phyloP scores from a whole-genome alignment of 2,797 vertebrate genomes.

The Thunnus albacares region DNA sequence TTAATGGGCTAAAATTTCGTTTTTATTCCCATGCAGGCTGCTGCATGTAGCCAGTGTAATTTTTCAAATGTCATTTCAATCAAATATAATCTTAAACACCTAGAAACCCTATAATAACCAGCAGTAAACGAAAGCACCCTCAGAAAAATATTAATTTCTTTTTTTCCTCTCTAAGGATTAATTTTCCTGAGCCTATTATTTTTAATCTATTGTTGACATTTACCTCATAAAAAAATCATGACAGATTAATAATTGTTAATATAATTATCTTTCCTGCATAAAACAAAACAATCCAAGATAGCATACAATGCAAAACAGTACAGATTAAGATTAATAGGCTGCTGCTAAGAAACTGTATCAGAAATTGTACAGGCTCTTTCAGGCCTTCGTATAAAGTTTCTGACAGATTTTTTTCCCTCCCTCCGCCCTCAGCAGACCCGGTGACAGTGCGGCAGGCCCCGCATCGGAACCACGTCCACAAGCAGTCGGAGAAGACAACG shows the following conservation, averaged over 20 bases:
- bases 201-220: background rate
- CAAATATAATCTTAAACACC: background rate
- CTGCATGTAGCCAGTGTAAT: background rate
- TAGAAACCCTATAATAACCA: too few species aligned
- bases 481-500: slow-evolving; percentile 93
- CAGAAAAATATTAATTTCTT: background rate
- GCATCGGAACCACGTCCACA: slow-evolving; percentile 91
- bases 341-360: background rate
- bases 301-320: background rate
- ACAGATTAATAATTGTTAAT: background rate
- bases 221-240: background rate
- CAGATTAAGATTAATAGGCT: background rate
- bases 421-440: slow-evolving; percentile 77
- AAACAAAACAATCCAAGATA: background rate
- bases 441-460: slow-evolving; percentile 88
- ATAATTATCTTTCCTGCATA: background rate
- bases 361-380: background rate
- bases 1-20: rapidly evolving
- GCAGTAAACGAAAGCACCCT: background rate
- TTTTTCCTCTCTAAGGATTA: background rate
- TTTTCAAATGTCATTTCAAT: background rate
- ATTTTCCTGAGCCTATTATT: background rate
- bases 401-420: background rate
- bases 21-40: background rate
- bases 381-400: background rate